These are phyloP conservation scores for Diabrotica virgifera DNA, from an alignment of 1,140 invertebrate genomes.

Conservation along the genomic window DNA sequence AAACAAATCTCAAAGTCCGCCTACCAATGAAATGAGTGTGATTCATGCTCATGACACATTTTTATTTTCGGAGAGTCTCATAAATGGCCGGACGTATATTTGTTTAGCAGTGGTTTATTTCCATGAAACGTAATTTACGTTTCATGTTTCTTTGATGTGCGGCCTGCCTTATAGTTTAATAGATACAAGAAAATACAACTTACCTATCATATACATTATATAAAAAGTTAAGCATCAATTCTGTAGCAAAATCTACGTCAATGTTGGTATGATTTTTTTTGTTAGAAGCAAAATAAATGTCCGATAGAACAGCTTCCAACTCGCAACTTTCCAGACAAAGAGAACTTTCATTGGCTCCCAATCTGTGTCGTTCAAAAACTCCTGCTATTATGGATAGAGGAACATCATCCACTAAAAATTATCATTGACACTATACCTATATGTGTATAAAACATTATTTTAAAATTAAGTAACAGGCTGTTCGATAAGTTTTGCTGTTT, in stretches of 20 bases:
- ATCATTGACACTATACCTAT: background rate
- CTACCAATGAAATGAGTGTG: no score
- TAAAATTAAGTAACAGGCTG: background rate
- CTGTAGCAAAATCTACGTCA: slow-evolving; percentile 57
- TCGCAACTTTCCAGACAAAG: slow-evolving; percentile 57
- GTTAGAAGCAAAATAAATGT: slow-evolving; percentile 63
- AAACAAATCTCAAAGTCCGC: no score
- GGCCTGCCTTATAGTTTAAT: no score
- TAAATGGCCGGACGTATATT: no score
- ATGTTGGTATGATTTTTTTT: slow-evolving; percentile 55
- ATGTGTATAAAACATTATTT: no score
- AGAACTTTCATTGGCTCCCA: slow-evolving; percentile 58
- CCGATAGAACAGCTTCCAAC: slow-evolving; percentile 59
- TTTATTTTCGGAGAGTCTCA: no score
- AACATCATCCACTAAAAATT: slow-evolving; percentile 59
- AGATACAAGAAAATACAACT: slow-evolving; percentile 27
- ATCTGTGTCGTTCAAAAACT: slow-evolving; percentile 62
- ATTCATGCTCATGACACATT: no score
- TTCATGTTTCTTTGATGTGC: no score
- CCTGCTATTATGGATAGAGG: slow-evolving; percentile 52
- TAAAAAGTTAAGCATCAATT: slow-evolving; percentile 59
- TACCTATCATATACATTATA: slow-evolving; percentile 65
- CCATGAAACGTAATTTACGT: no score
- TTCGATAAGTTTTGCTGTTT: no score
- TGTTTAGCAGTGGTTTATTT: no score